Conservation (phyloP, 2,888 invertebrate species). For the Cerastis leucographa region DNA sequence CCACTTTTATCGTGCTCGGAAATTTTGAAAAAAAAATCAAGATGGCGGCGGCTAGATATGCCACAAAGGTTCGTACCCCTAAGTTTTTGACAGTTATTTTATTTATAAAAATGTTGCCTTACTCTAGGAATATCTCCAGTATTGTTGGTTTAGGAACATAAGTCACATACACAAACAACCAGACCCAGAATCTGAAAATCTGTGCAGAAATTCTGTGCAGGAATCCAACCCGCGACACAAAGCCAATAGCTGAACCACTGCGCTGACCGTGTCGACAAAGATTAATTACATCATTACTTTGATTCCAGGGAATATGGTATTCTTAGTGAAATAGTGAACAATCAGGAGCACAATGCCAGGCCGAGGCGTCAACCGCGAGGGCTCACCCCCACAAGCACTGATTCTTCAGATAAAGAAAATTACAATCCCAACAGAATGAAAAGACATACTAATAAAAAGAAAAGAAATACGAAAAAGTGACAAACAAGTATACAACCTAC, state of each 20-base stretch:
- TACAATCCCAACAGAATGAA: conserved; percentile 83
- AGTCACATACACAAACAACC: neutral
- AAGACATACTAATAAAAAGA: conserved; percentile 66
- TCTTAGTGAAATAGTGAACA: conserved; percentile 72
- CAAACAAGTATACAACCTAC: neutral
- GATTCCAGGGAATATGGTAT: conserved; percentile 77
- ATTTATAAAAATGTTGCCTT: neutral
- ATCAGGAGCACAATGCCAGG: conserved; percentile 67
- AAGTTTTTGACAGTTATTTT: too few species aligned
- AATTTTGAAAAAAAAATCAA: too few species aligned
- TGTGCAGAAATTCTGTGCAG: too few species aligned
- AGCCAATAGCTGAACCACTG: neutral
- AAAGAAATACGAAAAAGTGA: conserved; percentile 71
- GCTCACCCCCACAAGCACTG: conserved; percentile 81
- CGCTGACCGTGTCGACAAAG: neutral
- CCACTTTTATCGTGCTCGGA: too few species aligned
- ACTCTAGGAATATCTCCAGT: neutral
- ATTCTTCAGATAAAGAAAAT: conserved; percentile 88
- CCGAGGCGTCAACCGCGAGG: conserved; percentile 73
- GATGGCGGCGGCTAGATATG: too few species aligned
- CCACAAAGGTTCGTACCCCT: too few species aligned
- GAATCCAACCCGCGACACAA: neutral
- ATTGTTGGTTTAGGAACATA: neutral
- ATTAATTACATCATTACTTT: conserved; percentile 22
- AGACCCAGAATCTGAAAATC: too few species aligned